Percentiles rank a stretch among this genome's conserved stretches.
These are phyloP conservation scores for Biston betularia DNA, from an alignment of 2,888 invertebrate species.

Conservation along the genomic window DNA sequence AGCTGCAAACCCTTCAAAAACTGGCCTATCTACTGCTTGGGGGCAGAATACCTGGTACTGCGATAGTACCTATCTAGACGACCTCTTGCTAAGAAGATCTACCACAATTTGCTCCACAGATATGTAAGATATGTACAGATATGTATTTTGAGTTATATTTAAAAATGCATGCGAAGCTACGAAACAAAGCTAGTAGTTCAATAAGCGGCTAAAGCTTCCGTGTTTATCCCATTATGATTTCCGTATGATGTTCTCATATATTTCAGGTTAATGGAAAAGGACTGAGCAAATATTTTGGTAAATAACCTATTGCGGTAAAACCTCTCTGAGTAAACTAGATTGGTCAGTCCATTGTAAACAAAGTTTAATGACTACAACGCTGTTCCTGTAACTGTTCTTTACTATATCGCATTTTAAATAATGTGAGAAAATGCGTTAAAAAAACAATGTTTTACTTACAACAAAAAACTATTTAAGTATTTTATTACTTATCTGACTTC, in stretches of 20 bases:
- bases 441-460: too few relatives aligned
- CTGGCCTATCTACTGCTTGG: too few relatives aligned
- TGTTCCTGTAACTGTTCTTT: neutral
- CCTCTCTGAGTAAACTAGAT: slow-evolving; percentile 18
- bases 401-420: too few relatives aligned
- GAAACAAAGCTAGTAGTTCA: neutral
- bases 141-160: neutral
- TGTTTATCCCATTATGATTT: slow-evolving; percentile 18
- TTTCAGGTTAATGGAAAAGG: slow-evolving; percentile 23
- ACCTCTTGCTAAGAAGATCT: too few relatives aligned
- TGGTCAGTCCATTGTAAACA: slow-evolving; percentile 4
- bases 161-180: neutral
- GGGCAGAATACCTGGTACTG: too few relatives aligned
- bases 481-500: too few relatives aligned
- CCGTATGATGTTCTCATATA: slow-evolving; percentile 18
- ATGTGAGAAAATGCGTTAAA: too few relatives aligned
- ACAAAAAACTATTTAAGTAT: too few relatives aligned
- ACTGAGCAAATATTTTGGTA: slow-evolving; percentile 19
- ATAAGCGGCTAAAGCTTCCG: slow-evolving; percentile 12
- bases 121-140: too few relatives aligned
- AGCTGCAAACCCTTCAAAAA: too few relatives aligned
- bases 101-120: too few relatives aligned
- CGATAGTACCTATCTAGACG: too few relatives aligned
- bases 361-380: neutral
- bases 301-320: slow-evolving; percentile 8